Percentiles rank a stretch among this genome's conserved stretches.
phyloP scores from a whole-genome alignment of 2,888 invertebrate species.

The Melanchra persicariae region DNA sequence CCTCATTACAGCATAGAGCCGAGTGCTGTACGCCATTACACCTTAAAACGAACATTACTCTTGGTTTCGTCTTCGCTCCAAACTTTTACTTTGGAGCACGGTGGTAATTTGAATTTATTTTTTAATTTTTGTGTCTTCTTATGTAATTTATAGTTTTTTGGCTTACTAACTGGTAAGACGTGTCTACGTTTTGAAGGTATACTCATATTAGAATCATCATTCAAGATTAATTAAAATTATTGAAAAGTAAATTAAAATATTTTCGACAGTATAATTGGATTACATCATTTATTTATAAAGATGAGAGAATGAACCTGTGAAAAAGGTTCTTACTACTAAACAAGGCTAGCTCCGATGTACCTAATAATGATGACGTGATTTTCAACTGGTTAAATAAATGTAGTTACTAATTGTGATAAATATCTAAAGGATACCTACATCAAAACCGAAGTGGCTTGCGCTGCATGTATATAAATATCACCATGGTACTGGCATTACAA shows the following conservation, averaged over 20 bases:
- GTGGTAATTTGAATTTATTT: constrained; percentile 55
- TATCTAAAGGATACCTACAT: background rate
- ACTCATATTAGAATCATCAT: too few relatives aligned
- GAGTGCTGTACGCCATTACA: constrained; percentile 82
- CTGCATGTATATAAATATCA: background rate
- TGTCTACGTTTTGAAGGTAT: background rate
- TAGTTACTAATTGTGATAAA: too few relatives aligned
- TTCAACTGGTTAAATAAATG: background rate
- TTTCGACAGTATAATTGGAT: too few relatives aligned
- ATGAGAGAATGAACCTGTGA: too few relatives aligned
- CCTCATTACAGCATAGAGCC: constrained; percentile 84
- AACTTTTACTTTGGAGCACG: constrained; percentile 69
- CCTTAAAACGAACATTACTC: constrained; percentile 80
- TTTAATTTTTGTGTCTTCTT: constrained; percentile 45
- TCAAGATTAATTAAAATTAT: too few relatives aligned
- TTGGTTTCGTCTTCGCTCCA: constrained; percentile 76
- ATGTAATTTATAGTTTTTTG: background rate
- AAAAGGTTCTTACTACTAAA: background rate
- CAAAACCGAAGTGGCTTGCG: background rate
- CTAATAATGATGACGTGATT: background rate
- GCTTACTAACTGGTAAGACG: background rate
- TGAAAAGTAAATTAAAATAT: too few relatives aligned
- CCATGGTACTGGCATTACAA: background rate
- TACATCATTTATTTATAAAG: too few relatives aligned
- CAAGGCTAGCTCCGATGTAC: background rate